These are phyloP conservation scores for Eretmocerus hayati DNA, from an alignment of 2,888 invertebrate species.

Conservation along the genomic window DNA sequence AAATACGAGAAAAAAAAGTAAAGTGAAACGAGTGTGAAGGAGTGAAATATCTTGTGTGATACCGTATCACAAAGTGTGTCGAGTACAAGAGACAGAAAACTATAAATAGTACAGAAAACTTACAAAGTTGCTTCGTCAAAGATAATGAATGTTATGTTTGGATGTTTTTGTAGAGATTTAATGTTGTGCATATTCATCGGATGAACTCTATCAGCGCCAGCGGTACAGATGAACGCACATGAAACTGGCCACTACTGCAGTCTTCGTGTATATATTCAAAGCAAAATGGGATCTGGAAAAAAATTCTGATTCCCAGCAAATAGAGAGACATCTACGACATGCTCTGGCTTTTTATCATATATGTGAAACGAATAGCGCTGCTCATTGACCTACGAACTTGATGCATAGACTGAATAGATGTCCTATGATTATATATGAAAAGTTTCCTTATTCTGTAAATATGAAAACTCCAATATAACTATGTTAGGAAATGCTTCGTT, in stretches of 20 bases:
- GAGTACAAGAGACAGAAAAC: constrained; percentile 7
- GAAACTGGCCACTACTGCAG: too few species aligned
- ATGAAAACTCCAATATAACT: constrained; percentile 13
- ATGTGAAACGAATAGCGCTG: neutral
- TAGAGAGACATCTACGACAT: too few species aligned
- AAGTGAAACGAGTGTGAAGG: constrained; percentile 33
- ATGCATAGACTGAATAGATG: constrained; percentile 22
- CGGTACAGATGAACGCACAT: too few species aligned
- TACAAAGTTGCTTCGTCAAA: too few species aligned
- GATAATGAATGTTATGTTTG: constrained; percentile 45
- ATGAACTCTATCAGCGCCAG: neutral
- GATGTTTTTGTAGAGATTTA: constrained; percentile 44
- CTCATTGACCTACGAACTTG: constrained; percentile 13
- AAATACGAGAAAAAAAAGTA: constrained; percentile 20
- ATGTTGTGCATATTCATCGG: constrained; percentile 35
- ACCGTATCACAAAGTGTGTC: too few species aligned
- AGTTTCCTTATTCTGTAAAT: constrained; percentile 23
- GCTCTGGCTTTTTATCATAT: neutral
- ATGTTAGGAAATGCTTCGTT: constrained; percentile 8
- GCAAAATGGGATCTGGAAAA: neutral
- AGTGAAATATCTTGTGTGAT: constrained; percentile 5
- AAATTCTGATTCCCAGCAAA: too few species aligned
- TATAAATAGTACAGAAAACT: constrained; percentile 13
- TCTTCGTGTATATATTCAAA: neutral
- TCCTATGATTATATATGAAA: constrained; percentile 15